Base-by-base conservation (phyloP, 2,888 invertebrate species). In the Aleiodes testaceus region DNA sequence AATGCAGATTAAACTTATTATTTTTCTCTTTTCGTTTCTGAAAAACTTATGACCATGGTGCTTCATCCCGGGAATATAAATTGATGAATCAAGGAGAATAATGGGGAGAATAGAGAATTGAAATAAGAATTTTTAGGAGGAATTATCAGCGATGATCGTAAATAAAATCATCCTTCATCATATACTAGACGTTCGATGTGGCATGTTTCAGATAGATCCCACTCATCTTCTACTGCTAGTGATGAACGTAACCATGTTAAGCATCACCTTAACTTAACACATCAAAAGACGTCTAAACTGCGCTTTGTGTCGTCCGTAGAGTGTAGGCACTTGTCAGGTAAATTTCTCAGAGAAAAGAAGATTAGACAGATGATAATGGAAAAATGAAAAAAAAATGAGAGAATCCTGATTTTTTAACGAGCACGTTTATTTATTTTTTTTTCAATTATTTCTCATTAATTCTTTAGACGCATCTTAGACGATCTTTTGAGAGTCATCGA, bases 231-330 rank as follows among this genome's bases (percentile, higher is more conserved):
- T 84, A 87, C 74, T 66, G 72, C 89, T 87, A 90, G 88, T 83
- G 90, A 90, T 85, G 89, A 90, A 85, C 89, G 88, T 86, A 84
- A 85, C 81, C 80, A 83, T 85, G 82, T 83, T 88, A 88, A 86
- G 82, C 81, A 81, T 84, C 84, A 82, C 80, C 82, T 84, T 84
- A 83, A 84, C 80, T 85, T 86, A 83, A 81, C 88, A 84, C 89
- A 89, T 80, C 88, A 89, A 87, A 90, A 89, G 88, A 88, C 91
- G 81, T 93, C 93, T 76, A 94, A 94, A 89, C 89, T 95, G 77
- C 92, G 95, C 79, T 95, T 95, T 89, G 94, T 94, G 70, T 92
- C 94, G 75, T 94, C 94, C 59, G 94, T 95, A 80, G 95, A 95
- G 87, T 92, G 93, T 88, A 93, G 93, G 84, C 91, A 93, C 86